Conservation (phyloP, 1,140 invertebrate genomes). For the Pogonomyrmex barbatus region DNA sequence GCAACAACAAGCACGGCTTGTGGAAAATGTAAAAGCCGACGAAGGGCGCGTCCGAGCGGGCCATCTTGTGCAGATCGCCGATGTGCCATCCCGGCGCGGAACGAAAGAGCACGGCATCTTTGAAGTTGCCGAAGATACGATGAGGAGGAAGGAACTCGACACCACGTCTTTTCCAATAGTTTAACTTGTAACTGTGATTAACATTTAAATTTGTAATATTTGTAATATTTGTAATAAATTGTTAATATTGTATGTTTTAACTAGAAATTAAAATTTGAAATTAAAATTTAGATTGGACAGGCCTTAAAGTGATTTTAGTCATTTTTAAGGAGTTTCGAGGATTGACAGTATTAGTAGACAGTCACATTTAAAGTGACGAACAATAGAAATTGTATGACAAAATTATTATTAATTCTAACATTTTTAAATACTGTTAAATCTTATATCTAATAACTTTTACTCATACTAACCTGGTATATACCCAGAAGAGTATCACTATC, state of each 20-base stretch:
- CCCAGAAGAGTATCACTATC: background rate
- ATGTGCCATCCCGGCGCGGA: slow-evolving; percentile 81
- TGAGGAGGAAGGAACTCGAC: slow-evolving; percentile 70
- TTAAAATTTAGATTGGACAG: too few species aligned
- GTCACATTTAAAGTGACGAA: too few species aligned
- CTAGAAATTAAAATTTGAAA: too few species aligned
- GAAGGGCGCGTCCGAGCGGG: slow-evolving; percentile 48
- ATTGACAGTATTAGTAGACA: too few species aligned
- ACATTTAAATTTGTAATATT: background rate
- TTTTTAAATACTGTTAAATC: background rate
- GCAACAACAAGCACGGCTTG: slow-evolving; percentile 70
- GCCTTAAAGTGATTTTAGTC: too few species aligned
- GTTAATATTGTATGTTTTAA: too few species aligned
- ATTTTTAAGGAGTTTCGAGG: too few species aligned
- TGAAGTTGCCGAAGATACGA: slow-evolving; percentile 76
- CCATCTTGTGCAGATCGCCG: slow-evolving; percentile 71
- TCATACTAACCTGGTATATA: slow-evolving; percentile 37
- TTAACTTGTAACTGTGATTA: slow-evolving; percentile 44
- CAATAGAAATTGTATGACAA: too few species aligned
- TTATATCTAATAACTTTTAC: slow-evolving; percentile 4
- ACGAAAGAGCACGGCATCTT: slow-evolving; percentile 69
- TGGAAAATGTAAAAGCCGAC: slow-evolving; percentile 74
- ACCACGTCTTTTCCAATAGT: slow-evolving; percentile 70
- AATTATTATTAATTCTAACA: too few species aligned
- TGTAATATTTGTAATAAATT: too few species aligned